Percentiles rank a stretch among this genome's conserved stretches.
phyloP scores from a whole-genome alignment of 37 sponge, comb jelly and placozoan genomes.

The Bolinopsis microptera region DNA sequence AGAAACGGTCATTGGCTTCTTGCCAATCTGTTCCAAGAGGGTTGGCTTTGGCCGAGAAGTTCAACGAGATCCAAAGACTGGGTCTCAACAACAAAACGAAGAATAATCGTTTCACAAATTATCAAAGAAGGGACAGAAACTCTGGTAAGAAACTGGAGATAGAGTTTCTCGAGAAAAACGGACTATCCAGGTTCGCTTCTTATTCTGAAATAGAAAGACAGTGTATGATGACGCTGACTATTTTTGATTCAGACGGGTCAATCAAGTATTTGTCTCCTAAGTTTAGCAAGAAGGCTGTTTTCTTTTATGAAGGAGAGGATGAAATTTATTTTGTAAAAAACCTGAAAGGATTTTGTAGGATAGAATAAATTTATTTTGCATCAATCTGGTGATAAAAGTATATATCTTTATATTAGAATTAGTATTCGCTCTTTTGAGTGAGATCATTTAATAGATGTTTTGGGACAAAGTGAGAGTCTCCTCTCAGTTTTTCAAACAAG shows the following conservation, averaged over 20 bases:
- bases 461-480: too few relatives aligned
- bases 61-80: background rate
- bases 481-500: too few relatives aligned
- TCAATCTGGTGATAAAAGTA: too few relatives aligned
- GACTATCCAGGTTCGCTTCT: background rate
- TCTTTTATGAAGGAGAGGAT: background rate
- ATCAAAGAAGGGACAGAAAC: conserved; percentile 28
- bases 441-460: too few relatives aligned
- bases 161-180: background rate
- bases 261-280: background rate
- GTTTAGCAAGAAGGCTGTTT: background rate
- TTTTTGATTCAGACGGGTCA: background rate
- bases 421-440: too few relatives aligned
- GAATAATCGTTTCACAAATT: conserved; percentile 12
- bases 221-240: background rate
- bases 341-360: conserved; percentile 30
- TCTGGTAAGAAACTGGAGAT: background rate
- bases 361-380: too few relatives aligned
- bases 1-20: background rate
- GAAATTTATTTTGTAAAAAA: conserved; percentile 7
- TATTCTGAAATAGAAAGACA: background rate
- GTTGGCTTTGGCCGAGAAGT: background rate
- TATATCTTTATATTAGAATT: too few relatives aligned
- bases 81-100: background rate
- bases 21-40: background rate